Evolutionary conservation across 2,888 invertebrate genomes (phyloP).

Genomic region (Chloromyia formosa): DNA sequence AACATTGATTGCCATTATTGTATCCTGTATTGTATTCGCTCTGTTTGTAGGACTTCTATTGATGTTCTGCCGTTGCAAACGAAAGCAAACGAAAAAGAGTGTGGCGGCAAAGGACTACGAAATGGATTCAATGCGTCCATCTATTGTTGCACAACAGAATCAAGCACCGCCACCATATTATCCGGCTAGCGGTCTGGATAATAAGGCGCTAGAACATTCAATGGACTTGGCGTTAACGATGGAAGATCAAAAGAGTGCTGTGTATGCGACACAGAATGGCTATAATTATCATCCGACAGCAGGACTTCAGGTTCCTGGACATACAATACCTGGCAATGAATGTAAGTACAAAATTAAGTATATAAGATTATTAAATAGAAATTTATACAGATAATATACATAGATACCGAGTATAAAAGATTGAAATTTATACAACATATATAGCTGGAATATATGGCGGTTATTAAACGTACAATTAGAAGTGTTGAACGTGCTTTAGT

Average conservation of each 20-base stretch:
- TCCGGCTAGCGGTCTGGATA: constrained; percentile 87
- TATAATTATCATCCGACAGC: constrained; percentile 85
- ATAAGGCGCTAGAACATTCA: constrained; percentile 89
- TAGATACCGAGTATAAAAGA: neutral
- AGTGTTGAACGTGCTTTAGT: constrained; percentile 7
- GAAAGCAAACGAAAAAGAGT: constrained; percentile 83
- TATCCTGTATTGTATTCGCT: constrained; percentile 82
- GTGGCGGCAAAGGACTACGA: constrained; percentile 87
- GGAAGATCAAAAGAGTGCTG: constrained; percentile 86
- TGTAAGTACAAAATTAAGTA: constrained; percentile 69
- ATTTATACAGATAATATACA: neutral
- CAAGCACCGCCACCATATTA: constrained; percentile 91
- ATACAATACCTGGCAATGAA: constrained; percentile 79
- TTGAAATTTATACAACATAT: neutral
- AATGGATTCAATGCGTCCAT: constrained; percentile 86
- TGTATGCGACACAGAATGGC: constrained; percentile 84
- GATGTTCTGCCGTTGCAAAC: constrained; percentile 86
- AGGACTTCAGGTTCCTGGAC: constrained; percentile 71
- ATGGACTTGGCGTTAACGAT: constrained; percentile 84
- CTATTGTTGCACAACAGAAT: constrained; percentile 85
- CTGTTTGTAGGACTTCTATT: constrained; percentile 78
- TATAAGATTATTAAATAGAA: neutral
- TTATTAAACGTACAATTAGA: constrained; percentile 14
- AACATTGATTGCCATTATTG: constrained; percentile 79
- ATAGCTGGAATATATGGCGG: constrained; percentile 8